These are phyloP conservation scores for Nemurella pictetii DNA, from an alignment of 2,888 invertebrate genomes.

Conservation along the genomic window DNA sequence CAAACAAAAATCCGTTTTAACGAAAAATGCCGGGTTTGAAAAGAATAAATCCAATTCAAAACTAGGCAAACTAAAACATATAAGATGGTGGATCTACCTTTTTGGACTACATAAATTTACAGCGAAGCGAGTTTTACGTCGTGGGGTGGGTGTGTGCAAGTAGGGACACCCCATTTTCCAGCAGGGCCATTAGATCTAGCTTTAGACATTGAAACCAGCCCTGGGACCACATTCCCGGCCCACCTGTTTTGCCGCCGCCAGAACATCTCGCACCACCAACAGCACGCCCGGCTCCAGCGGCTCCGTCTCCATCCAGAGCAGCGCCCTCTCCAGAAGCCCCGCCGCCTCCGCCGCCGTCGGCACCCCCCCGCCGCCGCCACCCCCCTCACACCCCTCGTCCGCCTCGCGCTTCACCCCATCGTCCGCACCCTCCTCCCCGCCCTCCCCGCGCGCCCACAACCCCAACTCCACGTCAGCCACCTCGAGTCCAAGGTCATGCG, in stretches of 20 bases:
- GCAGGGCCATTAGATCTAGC: too few relatives aligned
- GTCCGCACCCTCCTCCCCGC: constrained; percentile 38
- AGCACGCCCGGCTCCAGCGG: constrained; percentile 53
- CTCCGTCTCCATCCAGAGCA: constrained; percentile 57
- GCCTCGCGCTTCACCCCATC: constrained; percentile 36
- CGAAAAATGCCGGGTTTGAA: too few relatives aligned
- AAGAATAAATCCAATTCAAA: too few relatives aligned
- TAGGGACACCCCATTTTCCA: too few relatives aligned
- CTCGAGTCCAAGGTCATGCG: constrained; percentile 49
- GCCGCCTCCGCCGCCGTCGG: constrained; percentile 53
- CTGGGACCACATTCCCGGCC: too few relatives aligned
- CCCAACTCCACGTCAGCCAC: constrained; percentile 47
- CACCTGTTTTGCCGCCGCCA: constrained; percentile 49
- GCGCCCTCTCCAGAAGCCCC: constrained; percentile 51
- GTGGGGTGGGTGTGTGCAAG: too few relatives aligned
- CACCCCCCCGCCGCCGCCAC: constrained; percentile 32
- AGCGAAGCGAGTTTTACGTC: too few relatives aligned
- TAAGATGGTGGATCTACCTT: too few relatives aligned
- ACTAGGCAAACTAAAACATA: too few relatives aligned
- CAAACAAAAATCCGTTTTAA: too few relatives aligned
- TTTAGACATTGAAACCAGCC: too few relatives aligned
- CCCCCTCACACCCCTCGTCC: constrained; percentile 39
- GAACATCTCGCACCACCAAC: constrained; percentile 47
- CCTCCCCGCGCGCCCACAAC: constrained; percentile 46
- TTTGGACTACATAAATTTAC: too few relatives aligned